Evolutionary conservation across 92 coral and sea anemone genomes (phyloP).

Genomic region (Anthopleura xanthogrammica): DNA sequence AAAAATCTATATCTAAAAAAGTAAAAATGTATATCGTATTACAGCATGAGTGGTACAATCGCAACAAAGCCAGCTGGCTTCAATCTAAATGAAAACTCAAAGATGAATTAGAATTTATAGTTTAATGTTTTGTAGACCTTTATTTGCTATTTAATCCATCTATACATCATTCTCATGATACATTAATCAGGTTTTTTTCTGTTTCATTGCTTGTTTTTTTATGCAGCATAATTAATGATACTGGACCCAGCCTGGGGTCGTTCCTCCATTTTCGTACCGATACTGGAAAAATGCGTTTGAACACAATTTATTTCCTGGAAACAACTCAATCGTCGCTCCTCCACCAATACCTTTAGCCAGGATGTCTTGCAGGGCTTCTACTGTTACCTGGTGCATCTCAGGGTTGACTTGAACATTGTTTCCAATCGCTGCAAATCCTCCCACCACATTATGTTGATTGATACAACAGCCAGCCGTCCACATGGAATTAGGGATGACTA

Average conservation of each 20-base stretch:
- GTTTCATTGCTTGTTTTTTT: too few relatives aligned
- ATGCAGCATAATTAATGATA: too few relatives aligned
- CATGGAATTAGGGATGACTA: conserved; percentile 36
- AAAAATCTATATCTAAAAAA: too few relatives aligned
- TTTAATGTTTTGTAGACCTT: too few relatives aligned
- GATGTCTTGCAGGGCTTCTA: background rate
- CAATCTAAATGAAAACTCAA: too few relatives aligned
- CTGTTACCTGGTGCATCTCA: background rate
- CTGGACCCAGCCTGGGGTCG: background rate
- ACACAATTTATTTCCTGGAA: background rate
- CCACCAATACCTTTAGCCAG: background rate
- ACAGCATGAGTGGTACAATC: too few relatives aligned
- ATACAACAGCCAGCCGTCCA: conserved; percentile 41
- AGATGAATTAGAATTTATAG: too few relatives aligned
- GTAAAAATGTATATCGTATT: too few relatives aligned
- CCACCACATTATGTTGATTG: background rate
- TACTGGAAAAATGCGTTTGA: background rate
- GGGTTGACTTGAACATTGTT: conserved; percentile 14
- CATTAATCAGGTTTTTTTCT: too few relatives aligned
- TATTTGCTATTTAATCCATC: too few relatives aligned
- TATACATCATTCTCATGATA: too few relatives aligned
- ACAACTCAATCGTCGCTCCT: background rate
- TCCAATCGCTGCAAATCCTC: conserved; percentile 26
- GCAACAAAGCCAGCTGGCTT: too few relatives aligned
- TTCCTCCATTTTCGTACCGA: background rate